Evolutionary conservation across 2,888 invertebrate species (phyloP).

Genomic region (Drosophila differens): DNA sequence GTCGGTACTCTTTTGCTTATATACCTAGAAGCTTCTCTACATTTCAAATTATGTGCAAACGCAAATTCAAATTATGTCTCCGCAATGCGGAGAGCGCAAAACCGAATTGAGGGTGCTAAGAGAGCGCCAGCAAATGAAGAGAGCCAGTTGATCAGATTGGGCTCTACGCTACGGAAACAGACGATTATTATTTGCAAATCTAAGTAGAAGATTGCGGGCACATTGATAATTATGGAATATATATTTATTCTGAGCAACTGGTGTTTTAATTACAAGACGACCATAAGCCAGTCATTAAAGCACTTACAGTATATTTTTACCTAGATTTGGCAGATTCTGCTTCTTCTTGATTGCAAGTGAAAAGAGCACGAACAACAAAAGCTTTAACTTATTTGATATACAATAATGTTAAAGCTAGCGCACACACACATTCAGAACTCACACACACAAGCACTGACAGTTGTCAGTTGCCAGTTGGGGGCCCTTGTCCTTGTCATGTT

Average conservation of each 20-base stretch:
- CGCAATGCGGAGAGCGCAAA: neutral
- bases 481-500: constrained; percentile 74
- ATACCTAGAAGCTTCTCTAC: neutral
- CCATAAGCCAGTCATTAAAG: neutral
- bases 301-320: neutral
- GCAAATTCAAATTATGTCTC: too few relatives aligned
- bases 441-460: constrained; percentile 15
- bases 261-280: neutral
- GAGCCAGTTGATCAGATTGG: neutral
- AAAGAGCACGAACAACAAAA: neutral
- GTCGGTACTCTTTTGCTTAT: neutral
- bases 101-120: neutral
- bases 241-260: neutral
- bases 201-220: neutral
- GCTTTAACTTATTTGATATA: neutral
- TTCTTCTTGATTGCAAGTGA: neutral
- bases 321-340: neutral
- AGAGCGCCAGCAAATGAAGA: neutral
- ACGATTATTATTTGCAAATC: neutral
- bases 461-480: constrained; percentile 29
- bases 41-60: neutral
- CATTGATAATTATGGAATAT: neutral
- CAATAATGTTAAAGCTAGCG: neutral
- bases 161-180: neutral
- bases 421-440: constrained; percentile 21